These are phyloP conservation scores for Nasonovia ribisnigri DNA, from an alignment of 2,888 invertebrate species.

Conservation along the genomic window DNA sequence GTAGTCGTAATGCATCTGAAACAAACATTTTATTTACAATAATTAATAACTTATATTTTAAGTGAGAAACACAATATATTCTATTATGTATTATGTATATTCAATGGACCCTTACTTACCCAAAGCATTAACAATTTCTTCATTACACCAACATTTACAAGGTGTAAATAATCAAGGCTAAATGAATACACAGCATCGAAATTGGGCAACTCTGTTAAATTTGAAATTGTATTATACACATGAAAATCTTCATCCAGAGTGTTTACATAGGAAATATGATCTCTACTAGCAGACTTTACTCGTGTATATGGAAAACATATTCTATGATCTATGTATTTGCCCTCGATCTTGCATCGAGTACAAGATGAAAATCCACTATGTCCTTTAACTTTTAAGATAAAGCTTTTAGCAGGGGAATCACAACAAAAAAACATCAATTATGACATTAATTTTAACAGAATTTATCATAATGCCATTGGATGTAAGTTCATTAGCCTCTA, in stretches of 20 bases:
- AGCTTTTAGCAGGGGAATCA: not conserved
- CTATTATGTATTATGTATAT: too few relatives aligned
- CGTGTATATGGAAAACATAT: not conserved
- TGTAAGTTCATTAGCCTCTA: not conserved
- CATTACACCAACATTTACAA: not conserved
- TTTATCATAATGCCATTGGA: constrained; percentile 10
- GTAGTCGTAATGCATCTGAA: constrained; percentile 12
- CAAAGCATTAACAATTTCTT: constrained; percentile 13
- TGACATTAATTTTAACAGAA: not conserved
- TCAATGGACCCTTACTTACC: not conserved
- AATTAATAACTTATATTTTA: too few relatives aligned
- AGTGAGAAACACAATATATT: too few relatives aligned
- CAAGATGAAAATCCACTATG: constrained; percentile 10
- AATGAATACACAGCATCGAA: not conserved
- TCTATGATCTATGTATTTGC: not conserved
- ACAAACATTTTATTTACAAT: not conserved
- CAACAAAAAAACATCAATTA: not conserved
- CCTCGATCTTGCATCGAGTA: constrained; percentile 14
- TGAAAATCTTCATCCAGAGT: not conserved
- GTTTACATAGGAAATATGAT: not conserved
- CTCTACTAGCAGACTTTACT: not conserved
- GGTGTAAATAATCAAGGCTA: not conserved
- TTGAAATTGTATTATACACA: not conserved
- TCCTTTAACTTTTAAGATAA: not conserved
- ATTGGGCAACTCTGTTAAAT: not conserved